These are phyloP conservation scores for Parapristionchus giblindavisi DNA, from an alignment of 2,888 invertebrate genomes.

Conservation along the genomic window DNA sequence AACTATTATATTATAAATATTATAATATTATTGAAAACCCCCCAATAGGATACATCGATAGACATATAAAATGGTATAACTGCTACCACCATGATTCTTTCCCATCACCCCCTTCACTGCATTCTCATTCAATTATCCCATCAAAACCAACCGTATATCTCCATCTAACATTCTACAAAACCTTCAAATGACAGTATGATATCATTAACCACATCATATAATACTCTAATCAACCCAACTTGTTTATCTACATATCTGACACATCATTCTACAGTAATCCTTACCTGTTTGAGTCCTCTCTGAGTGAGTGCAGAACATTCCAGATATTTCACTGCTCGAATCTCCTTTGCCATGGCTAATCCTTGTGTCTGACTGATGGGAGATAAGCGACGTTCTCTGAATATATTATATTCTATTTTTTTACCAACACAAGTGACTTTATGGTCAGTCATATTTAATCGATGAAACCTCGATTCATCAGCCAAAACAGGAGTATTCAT, in stretches of 20 bases:
- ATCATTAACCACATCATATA: background rate
- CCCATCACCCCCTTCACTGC: background rate
- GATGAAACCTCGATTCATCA: no score
- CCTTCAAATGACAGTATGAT: background rate
- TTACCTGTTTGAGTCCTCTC: slow-evolving; percentile 73
- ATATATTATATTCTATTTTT: background rate
- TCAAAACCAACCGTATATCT: slow-evolving; percentile 8
- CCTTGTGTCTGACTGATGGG: slow-evolving; percentile 93
- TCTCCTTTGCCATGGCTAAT: slow-evolving; percentile 89
- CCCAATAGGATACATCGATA: no score
- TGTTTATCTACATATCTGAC: background rate
- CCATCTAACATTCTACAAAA: background rate
- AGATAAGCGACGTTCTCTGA: slow-evolving; percentile 77
- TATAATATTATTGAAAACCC: no score
- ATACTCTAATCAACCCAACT: background rate
- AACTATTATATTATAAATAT: no score
- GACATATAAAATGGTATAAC: no score
- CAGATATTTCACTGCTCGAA: slow-evolving; percentile 97
- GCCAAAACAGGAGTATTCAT: no score
- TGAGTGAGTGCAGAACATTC: slow-evolving; percentile 99
- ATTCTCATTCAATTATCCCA: background rate
- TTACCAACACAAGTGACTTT: no score
- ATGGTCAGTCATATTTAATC: no score
- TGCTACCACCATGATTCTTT: no score
- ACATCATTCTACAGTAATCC: background rate